Base-by-base conservation (phyloP, 1,140 invertebrate genomes). In the Rhagoletis zephyria region DNA sequence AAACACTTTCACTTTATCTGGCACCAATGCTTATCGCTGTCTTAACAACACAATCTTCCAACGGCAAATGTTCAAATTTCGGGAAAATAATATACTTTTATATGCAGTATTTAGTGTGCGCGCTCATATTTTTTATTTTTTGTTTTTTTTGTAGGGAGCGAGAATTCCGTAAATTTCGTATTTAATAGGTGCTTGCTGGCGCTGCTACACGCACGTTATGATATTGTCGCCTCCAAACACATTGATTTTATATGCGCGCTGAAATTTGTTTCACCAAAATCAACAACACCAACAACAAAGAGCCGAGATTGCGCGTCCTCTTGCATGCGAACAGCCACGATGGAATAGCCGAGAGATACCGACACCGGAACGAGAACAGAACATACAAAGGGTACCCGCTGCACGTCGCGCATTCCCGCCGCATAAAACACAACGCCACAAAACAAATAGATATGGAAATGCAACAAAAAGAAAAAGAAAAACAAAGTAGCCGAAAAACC, bases 1-100 rank as follows among this genome's bases (percentile, higher is more conserved):
- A 63, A 63, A 86, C 30, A 30, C 61, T 86, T 86, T 64, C 59
- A 86, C 61, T 63, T 86, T 86, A 30, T 30, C 30, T 42, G 3
- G 30, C 16, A 9, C 10, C 30, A 86, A 86, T 61, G 42, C 59
- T 81, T 56, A 30, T n/a, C 48, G 74, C 42, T 74, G 67, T 81
- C 48, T 81, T 81, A 51, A 56, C 74, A 81, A 56, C 48, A 59
- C 74, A 56, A 48, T 81, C 74, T 81, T 81, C 51, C 48, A 81
- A 81, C 48, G 74, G 45, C 56, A 81, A 81, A 56, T 81, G 74
- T 81, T 51, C 74, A 56, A 81, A 81, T 56, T 56, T 81, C 74
- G 16, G 45, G n/a, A 56, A n/a, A 48, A 56, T 19, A 16, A 81
- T 81, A 81, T 16, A 81, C 74, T 81, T 81, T 81, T 81, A 81